phyloP scores from a whole-genome alignment of 2,113 vertebrate genomes.

The Taurulus bubalis region DNA sequence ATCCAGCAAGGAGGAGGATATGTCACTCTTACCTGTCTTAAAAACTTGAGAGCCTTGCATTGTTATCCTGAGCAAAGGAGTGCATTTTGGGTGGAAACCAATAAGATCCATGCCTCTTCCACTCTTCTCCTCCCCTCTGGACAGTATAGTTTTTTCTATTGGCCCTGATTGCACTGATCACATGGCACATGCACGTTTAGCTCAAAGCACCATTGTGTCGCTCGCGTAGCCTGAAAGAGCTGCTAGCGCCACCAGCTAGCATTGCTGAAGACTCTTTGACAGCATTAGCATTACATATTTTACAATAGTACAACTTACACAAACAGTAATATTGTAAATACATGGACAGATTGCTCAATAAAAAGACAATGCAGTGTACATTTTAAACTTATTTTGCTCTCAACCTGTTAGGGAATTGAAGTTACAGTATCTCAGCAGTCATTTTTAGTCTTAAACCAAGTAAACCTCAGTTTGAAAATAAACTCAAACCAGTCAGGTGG shows the following conservation, averaged over 20 bases:
- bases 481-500: not conserved
- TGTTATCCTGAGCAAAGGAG: conserved; percentile 18
- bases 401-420: not conserved
- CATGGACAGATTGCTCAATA: not conserved
- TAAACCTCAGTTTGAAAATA: not conserved
- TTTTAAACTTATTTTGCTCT: not conserved
- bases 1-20: too few relatives aligned
- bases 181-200: not conserved
- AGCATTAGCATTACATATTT: not conserved
- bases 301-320: not conserved
- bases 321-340: not conserved
- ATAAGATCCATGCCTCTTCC: not conserved
- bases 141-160: not conserved
- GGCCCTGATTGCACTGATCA: not conserved
- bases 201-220: not conserved
- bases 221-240: not conserved
- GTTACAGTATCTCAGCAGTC: not conserved
- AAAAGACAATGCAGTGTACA: not conserved
- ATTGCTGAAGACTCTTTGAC: not conserved
- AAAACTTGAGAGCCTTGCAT: too few relatives aligned
- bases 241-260: not conserved
- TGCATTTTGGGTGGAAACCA: not conserved
- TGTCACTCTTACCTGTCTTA: too few relatives aligned
- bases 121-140: conserved; percentile 1
- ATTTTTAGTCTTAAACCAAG: not conserved